Evolutionary conservation across 2,797 vertebrate genomes (phyloP), one percentile per base, ranked within the genome.

Genomic region (Rallus crepitans): DNA sequence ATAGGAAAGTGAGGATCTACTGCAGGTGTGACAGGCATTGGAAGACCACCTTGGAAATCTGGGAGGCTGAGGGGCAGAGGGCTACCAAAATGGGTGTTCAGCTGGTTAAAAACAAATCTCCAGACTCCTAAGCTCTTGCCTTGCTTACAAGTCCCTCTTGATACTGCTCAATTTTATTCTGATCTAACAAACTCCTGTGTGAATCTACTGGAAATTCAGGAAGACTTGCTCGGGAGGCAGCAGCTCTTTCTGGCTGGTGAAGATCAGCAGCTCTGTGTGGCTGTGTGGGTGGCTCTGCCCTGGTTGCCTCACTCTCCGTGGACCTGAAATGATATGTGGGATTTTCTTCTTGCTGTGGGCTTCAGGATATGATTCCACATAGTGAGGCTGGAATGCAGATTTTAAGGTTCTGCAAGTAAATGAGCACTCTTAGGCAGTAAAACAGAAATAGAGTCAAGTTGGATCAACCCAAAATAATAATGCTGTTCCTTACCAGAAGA

Each of bases 231-330:
- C 13, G n/a, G 35, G 19, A 75, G 35, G 70, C 52, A 52, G 21
- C 50, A n/a, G 47, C 27, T 42, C 11, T 31, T 50, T 21, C n/a
- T 39, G 23, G 15, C 8, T 30, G 42, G 30, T 1, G 2, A 45
- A 37, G 63, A 37, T 20, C 3, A 5, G 45, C 16, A 31, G 28
- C n/a, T 13, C 33, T 8, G 3, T 56, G n/a, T 1, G 2, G 66
- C 18, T 0, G 0, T 0, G 0, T 56, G 35, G 42, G n/a, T 23
- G 15, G 17, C 56, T 61, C 27, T 55, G 56, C 15, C 30, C 33
- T 76, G 8, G 6, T 48, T 27, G 35, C 50, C 57, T 76, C 2
- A 0, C 57, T 50, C 18, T 42, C 24, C 7, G 16, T n/a, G 68
- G 27, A 39, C 63, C 21, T 52, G 45, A 47, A 70, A 42, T 21